These are phyloP conservation scores for Eristalis intricaria DNA, from an alignment of 2,888 invertebrate species.

Conservation along the genomic window DNA sequence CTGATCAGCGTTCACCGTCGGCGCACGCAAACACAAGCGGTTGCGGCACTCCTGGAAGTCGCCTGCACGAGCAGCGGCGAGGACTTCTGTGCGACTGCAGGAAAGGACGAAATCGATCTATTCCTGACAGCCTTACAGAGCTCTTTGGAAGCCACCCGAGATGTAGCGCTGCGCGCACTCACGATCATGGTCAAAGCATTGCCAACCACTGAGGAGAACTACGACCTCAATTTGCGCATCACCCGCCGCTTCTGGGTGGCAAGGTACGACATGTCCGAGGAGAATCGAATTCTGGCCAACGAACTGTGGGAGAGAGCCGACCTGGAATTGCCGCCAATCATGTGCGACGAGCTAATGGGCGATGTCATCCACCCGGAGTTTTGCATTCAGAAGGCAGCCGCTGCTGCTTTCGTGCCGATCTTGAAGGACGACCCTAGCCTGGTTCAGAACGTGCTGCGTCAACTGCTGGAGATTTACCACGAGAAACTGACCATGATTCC, in stretches of 20 bases:
- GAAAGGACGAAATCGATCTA: conserved; percentile 88
- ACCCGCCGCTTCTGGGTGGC: conserved; percentile 91
- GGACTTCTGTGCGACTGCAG: conserved; percentile 84
- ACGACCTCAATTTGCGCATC: conserved; percentile 84
- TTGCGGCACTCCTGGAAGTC: conserved; percentile 90
- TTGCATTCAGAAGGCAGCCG: conserved; percentile 91
- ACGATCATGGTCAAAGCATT: conserved; percentile 85
- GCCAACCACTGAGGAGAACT: conserved; percentile 82
- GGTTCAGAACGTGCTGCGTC: conserved; percentile 84
- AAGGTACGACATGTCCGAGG: conserved; percentile 89
- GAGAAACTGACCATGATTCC: conserved; percentile 91
- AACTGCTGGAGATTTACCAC: conserved; percentile 88
- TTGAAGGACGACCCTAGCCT: conserved; percentile 83
- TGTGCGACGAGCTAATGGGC: conserved; percentile 82
- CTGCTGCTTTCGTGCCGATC: conserved; percentile 89
- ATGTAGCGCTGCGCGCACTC: conserved; percentile 90
- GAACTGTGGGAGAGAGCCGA: conserved; percentile 84
- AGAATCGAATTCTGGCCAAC: conserved; percentile 86
- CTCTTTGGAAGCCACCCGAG: conserved; percentile 87
- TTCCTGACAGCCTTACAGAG: conserved; percentile 90
- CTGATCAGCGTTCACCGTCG: conserved; percentile 88
- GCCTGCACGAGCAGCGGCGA: conserved; percentile 88
- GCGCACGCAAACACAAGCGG: conserved; percentile 89
- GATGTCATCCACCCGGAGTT: conserved; percentile 92
- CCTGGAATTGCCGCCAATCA: conserved; percentile 82